Evolutionary conservation across 2,888 invertebrate species (phyloP), one percentile per base, ranked within the genome.

Genomic region (Agelastica alni): DNA sequence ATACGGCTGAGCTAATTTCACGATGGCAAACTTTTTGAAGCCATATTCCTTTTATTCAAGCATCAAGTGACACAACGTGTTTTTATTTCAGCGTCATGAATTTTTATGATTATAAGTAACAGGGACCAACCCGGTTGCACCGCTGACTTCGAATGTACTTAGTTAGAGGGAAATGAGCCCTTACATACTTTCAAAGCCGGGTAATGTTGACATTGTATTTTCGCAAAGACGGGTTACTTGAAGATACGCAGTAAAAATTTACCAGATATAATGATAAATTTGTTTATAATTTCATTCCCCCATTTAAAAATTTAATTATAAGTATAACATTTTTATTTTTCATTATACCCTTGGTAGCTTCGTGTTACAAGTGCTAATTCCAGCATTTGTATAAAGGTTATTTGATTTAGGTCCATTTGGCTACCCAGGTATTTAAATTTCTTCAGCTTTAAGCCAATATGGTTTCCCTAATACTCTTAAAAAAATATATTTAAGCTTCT

Each of bases 101-200:
- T 52, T 52, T 52, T 52, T 45, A 52, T 31, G 51, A 3, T 37
- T 31, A 52, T 52, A 45, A 52, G 36, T 41, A n/a, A 49, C 31
- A 32, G 32, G 31, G 42, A 49, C n/a, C 14, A 41, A 30, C 18
- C 6, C 10, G 16, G 46, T 31, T 49, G 49, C 49, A 49, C 32
- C 49, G 49, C 32, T 49, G 49, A 49, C 41, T 49, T 49, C 22
- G 10, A 42, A 32, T 42, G 32, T 49, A 14, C 49, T 49, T 42
- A 49, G 32, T 49, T 49, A 49, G 49, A 42, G 32, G 32, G 49
- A 31, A 49, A 49, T 49, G 49, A 32, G 49, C 49, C 42, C 22
- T 32, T 31, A 42, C 41, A 42, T 41, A 49, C 49, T 49, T 32
- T 22, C 41, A 49, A 49, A 48, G 22, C 31, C 41, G 10, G n/a